A percentile compares a stretch with the other conserved stretches of the same genome.
Conservation (phyloP, 2,797 vertebrate genomes). For the Steatocranus sp. region DNA sequence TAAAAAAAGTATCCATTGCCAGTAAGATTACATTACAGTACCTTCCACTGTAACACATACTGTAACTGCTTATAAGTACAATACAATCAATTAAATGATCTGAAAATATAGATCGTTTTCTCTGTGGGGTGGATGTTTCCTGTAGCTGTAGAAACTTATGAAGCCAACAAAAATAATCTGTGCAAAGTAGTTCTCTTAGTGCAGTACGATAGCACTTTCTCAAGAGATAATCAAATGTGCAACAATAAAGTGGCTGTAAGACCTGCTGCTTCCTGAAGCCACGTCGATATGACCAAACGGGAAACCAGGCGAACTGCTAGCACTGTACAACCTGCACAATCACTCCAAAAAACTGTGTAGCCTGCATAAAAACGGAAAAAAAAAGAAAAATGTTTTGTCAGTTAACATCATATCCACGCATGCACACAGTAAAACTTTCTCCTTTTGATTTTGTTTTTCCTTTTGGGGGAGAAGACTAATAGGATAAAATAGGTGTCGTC, state of each 20-base stretch:
- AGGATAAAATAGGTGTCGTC: slow-evolving; percentile 22
- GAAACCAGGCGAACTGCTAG: slow-evolving; percentile 41
- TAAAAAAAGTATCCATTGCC: slow-evolving; percentile 26
- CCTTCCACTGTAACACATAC: slow-evolving; percentile 52
- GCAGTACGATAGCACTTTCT: slow-evolving; percentile 47
- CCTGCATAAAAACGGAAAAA: slow-evolving; percentile 7
- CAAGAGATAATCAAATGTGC: slow-evolving; percentile 62
- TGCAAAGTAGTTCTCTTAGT: slow-evolving; percentile 63
- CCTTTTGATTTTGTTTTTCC: slow-evolving; percentile 15
- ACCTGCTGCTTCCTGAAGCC: slow-evolving; percentile 48
- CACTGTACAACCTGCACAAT: slow-evolving; percentile 36
- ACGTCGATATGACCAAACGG: slow-evolving; percentile 25
- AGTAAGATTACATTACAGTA: slow-evolving; percentile 40
- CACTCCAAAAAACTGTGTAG: slow-evolving; percentile 41
- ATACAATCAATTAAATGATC: slow-evolving; percentile 64
- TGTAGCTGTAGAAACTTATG: slow-evolving; percentile 53
- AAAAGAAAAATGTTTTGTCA: slow-evolving; percentile 17
- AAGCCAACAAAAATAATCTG: slow-evolving; percentile 64
- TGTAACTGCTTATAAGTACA: slow-evolving; percentile 57
- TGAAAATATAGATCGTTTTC: slow-evolving; percentile 72
- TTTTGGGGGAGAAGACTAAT: slow-evolving; percentile 20
- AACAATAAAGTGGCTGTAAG: slow-evolving; percentile 53
- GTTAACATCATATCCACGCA: slow-evolving; percentile 64
- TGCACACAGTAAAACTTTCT: slow-evolving; percentile 69
- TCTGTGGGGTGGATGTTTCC: slow-evolving; percentile 51